Percentiles rank a stretch among this genome's conserved stretches.
Evolutionary conservation across 2,888 invertebrate species (phyloP).

Genomic region (Anthophora plumipes): DNA sequence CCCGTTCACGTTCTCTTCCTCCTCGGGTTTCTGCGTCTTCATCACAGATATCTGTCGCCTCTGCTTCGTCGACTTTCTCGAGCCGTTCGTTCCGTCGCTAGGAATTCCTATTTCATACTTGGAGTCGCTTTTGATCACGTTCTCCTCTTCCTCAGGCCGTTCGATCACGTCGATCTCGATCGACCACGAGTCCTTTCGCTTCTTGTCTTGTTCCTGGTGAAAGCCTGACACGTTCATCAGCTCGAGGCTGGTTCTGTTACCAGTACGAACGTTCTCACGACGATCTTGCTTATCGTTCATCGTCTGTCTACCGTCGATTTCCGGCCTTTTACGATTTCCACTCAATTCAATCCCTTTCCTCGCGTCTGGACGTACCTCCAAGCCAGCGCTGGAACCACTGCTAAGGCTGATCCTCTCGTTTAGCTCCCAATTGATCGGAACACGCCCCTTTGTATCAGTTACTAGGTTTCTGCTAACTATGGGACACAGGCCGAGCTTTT

Average conservation of each 20-base stretch:
- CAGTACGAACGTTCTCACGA: conserved; percentile 22
- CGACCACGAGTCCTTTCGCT: conserved; percentile 51
- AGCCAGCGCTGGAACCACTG: conserved; percentile 78
- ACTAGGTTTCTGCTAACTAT: conserved; percentile 51
- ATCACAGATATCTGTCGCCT: conserved; percentile 41
- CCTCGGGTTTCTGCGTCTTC: conserved; percentile 40
- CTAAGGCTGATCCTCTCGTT: conserved; percentile 83
- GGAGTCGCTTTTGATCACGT: conserved; percentile 76
- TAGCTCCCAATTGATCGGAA: conserved; percentile 81
- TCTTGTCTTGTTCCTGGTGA: conserved; percentile 57
- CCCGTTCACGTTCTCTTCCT: conserved; percentile 65
- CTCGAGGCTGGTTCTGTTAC: conserved; percentile 56
- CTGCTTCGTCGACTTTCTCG: conserved; percentile 67
- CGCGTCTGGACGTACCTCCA: conserved; percentile 75
- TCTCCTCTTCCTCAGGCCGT: conserved; percentile 54
- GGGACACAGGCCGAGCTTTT: conserved; percentile 60
- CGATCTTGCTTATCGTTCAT: conserved; percentile 21
- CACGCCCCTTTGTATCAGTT: conserved; percentile 34
- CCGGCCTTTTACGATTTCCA: conserved; percentile 62
- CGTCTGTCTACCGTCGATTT: conserved; percentile 33
- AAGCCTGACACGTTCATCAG: conserved; percentile 79
- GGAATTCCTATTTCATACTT: conserved; percentile 77
- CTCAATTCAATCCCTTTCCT: conserved; percentile 76
- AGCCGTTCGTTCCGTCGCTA: conserved; percentile 14
- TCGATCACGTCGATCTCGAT: conserved; percentile 59